Evolutionary conservation across 2,113 vertebrate species (phyloP).

Genomic region (Crocuta crocuta): DNA sequence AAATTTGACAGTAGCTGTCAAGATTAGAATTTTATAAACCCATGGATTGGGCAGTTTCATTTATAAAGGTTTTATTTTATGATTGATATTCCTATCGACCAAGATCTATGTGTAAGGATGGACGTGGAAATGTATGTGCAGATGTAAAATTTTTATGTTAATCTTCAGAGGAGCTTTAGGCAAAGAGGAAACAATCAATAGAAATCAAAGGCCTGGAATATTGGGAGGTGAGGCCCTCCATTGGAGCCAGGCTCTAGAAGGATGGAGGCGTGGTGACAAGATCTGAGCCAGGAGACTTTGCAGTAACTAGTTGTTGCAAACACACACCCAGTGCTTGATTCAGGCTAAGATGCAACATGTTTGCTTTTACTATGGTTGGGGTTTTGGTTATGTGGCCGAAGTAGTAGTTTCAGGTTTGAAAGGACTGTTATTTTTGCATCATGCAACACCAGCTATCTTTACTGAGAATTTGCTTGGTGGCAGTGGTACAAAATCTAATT

Average conservation of each 20-base stretch:
- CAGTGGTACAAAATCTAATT: background rate
- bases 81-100: background rate
- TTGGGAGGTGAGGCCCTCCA: no score
- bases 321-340: background rate
- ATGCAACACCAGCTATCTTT: background rate
- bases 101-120: background rate
- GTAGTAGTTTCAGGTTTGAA: background rate
- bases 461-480: background rate
- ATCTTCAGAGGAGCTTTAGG: background rate
- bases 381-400: background rate
- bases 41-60: background rate
- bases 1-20: background rate
- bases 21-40: background rate
- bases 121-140: background rate
- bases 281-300: background rate
- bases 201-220: background rate
- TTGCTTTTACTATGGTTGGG: conserved; percentile 6
- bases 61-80: conserved; percentile 45
- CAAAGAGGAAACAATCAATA: background rate
- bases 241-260: background rate
- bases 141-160: background rate
- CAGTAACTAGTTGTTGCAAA: background rate
- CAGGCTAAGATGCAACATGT: background rate
- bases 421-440: background rate
- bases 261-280: background rate